Percentiles rank a stretch among this genome's conserved stretches.
Evolutionary conservation across 2,113 vertebrate genomes (phyloP).

Genomic region (Rattus rattus): DNA sequence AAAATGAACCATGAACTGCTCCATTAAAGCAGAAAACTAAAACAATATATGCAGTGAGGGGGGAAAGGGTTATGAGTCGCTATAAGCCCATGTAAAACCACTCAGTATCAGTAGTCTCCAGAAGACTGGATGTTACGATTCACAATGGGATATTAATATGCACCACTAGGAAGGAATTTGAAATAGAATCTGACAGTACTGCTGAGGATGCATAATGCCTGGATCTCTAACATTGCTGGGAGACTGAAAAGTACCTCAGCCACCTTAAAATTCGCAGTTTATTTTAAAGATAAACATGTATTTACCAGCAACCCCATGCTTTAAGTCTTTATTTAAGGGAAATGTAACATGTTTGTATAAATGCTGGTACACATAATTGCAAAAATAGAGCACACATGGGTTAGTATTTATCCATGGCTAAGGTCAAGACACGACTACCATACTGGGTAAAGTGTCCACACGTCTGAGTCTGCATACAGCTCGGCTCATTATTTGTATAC

Average conservation of each 20-base stretch:
- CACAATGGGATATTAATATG: constrained; percentile 30
- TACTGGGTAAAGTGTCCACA: not conserved
- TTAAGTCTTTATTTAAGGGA: constrained; percentile 38
- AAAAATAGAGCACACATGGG: constrained; percentile 11
- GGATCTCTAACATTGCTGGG: not conserved
- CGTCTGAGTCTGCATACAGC: not conserved
- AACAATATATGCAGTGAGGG: not conserved
- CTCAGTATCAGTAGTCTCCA: not conserved
- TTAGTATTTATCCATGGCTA: not conserved
- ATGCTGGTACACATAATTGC: not conserved
- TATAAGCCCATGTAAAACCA: not conserved
- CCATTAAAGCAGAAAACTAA: constrained; percentile 48
- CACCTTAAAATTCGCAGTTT: constrained; percentile 39
- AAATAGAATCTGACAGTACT: not conserved
- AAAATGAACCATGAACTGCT: constrained; percentile 37
- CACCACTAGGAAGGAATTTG: not conserved
- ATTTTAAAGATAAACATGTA: constrained; percentile 42
- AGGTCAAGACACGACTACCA: not conserved
- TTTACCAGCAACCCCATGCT: not conserved
- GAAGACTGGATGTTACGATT: not conserved
- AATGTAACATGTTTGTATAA: constrained; percentile 6
- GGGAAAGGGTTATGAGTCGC: not conserved
- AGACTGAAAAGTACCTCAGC: not conserved
- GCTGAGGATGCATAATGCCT: not conserved
- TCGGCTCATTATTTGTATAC: not conserved